These are phyloP conservation scores for Myotis planiceps DNA, from an alignment of 2,797 vertebrate genomes.

Conservation along the genomic window DNA sequence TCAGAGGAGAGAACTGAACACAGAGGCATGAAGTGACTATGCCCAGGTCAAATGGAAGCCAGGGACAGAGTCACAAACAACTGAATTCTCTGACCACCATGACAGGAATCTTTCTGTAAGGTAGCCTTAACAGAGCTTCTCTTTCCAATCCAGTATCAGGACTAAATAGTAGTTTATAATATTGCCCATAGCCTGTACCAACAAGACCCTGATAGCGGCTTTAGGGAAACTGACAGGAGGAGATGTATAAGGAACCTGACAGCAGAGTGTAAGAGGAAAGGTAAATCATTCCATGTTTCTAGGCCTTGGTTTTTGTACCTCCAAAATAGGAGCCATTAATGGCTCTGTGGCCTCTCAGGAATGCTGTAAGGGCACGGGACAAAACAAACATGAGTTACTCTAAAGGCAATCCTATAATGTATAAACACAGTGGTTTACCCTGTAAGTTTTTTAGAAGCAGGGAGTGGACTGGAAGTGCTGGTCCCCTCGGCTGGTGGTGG, in stretches of 20 bases:
- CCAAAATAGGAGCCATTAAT: not conserved
- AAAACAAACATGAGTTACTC: not conserved
- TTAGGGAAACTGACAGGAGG: not conserved
- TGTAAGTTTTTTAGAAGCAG: constrained; percentile 78
- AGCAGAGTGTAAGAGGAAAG: not conserved
- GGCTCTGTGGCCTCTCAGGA: not conserved
- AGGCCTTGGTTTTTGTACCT: not conserved
- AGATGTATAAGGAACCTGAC: not conserved
- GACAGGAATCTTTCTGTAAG: not conserved
- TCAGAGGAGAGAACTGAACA: not conserved
- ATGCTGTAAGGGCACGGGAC: not conserved
- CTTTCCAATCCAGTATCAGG: not conserved
- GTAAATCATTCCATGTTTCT: not conserved
- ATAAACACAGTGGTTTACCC: constrained; percentile 81
- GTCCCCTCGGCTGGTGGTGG: constrained; percentile 49
- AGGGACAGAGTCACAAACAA: not conserved
- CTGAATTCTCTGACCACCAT: not conserved
- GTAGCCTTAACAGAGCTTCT: not conserved
- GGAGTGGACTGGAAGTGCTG: constrained; percentile 59
- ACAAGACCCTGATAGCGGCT: not conserved
- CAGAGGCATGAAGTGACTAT: not conserved
- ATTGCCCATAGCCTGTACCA: not conserved
- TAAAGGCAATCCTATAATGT: not conserved
- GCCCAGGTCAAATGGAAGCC: not conserved
- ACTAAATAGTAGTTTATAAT: not conserved